phyloP scores from a whole-genome alignment of 1,140 invertebrate species.

The Nixonia krombeini region DNA sequence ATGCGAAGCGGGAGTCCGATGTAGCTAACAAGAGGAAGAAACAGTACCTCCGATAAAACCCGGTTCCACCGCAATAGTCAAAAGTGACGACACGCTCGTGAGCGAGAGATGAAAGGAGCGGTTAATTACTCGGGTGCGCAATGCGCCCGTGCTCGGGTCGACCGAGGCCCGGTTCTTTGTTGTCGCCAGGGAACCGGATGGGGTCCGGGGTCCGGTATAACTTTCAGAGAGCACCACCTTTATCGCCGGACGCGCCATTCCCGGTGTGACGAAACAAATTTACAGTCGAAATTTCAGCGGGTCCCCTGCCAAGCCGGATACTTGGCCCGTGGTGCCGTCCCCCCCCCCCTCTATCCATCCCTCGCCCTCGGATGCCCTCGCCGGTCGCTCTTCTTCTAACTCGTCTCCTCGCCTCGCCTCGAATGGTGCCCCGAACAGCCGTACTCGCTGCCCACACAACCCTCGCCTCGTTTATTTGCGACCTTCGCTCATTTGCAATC shows the following conservation, averaged over 20 bases:
- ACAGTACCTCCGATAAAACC: no score
- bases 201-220: conserved; percentile 22
- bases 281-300: conserved; percentile 53
- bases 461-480: conserved; percentile 44
- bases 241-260: conserved; percentile 40
- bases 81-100: no score
- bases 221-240: conserved; percentile 40
- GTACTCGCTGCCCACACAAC: conserved; percentile 35
- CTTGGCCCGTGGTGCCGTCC: conserved; percentile 9
- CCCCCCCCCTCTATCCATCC: neutral
- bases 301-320: no score
- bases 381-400: neutral
- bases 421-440: conserved; percentile 15
- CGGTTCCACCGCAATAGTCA: no score
- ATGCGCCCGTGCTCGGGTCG: neutral
- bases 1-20: no score
- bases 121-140: conserved; percentile 12
- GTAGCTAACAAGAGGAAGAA: no score
- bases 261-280: conserved; percentile 60
- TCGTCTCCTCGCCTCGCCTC: no score
- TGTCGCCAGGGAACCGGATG: conserved; percentile 8
- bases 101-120: neutral
- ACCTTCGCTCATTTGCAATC: conserved; percentile 51
- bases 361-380: neutral
- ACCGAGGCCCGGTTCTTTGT: conserved; percentile 21